phyloP scores from a whole-genome alignment of 2,113 vertebrate species.

The Nesogale talazaci region DNA sequence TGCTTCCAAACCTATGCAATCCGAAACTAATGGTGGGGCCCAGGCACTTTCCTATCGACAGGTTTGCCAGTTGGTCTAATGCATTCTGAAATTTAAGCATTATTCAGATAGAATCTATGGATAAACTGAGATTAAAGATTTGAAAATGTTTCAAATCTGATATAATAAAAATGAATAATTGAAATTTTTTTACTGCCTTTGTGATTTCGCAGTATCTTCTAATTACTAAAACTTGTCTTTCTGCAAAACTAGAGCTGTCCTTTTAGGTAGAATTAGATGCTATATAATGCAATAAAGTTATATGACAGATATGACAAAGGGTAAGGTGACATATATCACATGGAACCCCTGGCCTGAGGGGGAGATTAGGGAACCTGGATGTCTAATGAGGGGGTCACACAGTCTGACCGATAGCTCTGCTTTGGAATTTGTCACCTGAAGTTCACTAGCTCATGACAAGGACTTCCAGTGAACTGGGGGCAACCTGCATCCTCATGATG shows the following conservation, averaged over 20 bases:
- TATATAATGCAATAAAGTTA: conserved; percentile 12
- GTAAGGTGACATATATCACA: conserved; percentile 49
- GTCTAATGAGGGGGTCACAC: conserved; percentile 69
- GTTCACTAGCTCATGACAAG: conserved; percentile 62
- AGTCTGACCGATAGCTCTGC: conserved; percentile 53
- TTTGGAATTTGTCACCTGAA: conserved; percentile 32
- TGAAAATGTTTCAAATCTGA: conserved; percentile 11
- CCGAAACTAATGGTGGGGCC: background rate
- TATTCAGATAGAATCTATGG: background rate
- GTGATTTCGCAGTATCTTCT: conserved; percentile 29
- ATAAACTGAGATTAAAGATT: background rate
- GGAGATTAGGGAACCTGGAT: conserved; percentile 51
- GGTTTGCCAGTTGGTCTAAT: background rate
- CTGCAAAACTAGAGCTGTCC: conserved; percentile 35
- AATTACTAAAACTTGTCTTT: conserved; percentile 20
- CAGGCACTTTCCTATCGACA: background rate
- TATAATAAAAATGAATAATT: background rate
- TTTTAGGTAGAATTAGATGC: conserved; percentile 29
- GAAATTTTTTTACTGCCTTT: background rate
- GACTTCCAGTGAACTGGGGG: background rate
- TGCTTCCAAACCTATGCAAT: background rate
- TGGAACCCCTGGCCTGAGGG: conserved; percentile 26
- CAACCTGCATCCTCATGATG: background rate
- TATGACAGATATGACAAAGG: background rate
- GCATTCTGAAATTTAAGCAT: background rate